Base-by-base conservation (phyloP, 2,113 vertebrate species). In the Apus apus region DNA sequence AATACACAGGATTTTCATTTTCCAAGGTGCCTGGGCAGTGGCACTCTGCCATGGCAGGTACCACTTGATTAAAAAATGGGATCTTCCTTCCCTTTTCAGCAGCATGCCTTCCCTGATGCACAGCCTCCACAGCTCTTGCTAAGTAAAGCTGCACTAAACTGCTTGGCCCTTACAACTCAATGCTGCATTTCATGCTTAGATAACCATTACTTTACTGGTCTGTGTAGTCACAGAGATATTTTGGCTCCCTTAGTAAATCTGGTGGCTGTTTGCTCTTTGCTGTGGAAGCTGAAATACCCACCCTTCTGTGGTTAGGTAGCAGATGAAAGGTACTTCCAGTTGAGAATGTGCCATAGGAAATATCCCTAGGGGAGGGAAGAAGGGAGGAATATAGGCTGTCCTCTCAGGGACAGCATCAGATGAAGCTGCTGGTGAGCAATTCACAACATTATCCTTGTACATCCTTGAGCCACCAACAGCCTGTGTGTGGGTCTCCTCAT, bases 121-220 rank as follows among this genome's bases (percentile, higher is more conserved):
- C 27, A 77, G n/a, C 56, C 6, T 45, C 34, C 48, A 67, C 0
- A 0, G 36, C 26, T 76, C 64, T 56, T 80, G 36, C 36, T 88
- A 76, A 66, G 50, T 48, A 45, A 56, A 90, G 36, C 45, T 23
- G 8, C 72, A n/a, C 38, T 62, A 25, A 89, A 58, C 13, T 32
- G 30, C 45, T 66, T 51, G 81, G 48, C 48, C 50, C 29, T 84
- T 77, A 65, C 23, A 85, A 66, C 15, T 14, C 48, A 23, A 45
- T 70, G 29, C 40, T 91, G 43, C 26, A 71, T 91, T 91, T 91
- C 73, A 87, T 74, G 48, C 57, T 94, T 67, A 91, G 93, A 84
- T 76, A 87, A 58, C 18, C 40, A 83, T 54, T 29, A 29, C 15
- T 54, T 54, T 54, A 54, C 29, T 54, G 29, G 29, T 54, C 29